These are phyloP conservation scores for Conus betulinus DNA, from an alignment of 1,140 invertebrate genomes.

Conservation along the genomic window DNA sequence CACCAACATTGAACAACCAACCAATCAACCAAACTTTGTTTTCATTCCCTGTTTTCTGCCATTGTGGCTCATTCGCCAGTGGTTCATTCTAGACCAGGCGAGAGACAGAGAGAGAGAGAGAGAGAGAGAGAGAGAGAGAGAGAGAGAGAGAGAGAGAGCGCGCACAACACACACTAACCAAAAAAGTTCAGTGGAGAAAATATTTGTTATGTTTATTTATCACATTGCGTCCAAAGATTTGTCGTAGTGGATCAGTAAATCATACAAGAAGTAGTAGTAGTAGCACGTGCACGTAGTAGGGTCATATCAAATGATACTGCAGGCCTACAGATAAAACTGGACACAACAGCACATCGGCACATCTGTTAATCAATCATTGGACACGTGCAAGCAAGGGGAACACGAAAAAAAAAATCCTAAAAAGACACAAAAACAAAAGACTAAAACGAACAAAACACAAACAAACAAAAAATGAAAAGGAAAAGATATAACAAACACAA, in stretches of 20 bases:
- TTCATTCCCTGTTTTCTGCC: too few species aligned
- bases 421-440: neutral
- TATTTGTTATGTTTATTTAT: constrained; percentile 9
- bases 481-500: too few species aligned
- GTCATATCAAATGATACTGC: neutral
- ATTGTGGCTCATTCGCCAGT: too few species aligned
- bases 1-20: too few species aligned
- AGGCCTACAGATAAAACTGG: neutral
- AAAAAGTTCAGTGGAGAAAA: neutral
- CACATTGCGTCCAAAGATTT: constrained; percentile 10
- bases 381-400: neutral
- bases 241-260: constrained; percentile 7
- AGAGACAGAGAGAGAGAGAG: too few species aligned
- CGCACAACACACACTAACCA: too few species aligned
- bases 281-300: neutral
- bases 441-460: too few species aligned
- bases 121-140: too few species aligned
- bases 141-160: too few species aligned
- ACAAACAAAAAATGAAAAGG: too few species aligned
- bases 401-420: neutral
- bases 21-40: too few species aligned
- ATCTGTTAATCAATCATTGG: neutral
- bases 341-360: constrained; percentile 1
- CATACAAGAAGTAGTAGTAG: neutral
- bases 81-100: too few species aligned